Percentiles rank a stretch among this genome's conserved stretches.
Conservation (phyloP, 2,888 invertebrate genomes). For the Melipona bicolor region DNA sequence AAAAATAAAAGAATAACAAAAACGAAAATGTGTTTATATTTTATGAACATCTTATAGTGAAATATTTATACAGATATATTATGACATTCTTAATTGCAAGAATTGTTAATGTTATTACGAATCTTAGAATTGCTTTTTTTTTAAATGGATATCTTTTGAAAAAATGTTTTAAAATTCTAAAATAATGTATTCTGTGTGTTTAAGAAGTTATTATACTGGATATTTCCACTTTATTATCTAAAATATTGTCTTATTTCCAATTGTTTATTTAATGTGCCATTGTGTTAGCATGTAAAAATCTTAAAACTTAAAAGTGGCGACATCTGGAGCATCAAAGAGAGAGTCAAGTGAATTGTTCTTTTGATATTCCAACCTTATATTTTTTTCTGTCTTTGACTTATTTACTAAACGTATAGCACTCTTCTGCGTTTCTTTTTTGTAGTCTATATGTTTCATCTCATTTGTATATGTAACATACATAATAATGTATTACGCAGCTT, state of each 20-base stretch:
- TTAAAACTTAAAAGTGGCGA: too few species aligned
- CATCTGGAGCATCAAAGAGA: too few species aligned
- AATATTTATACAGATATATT: not conserved
- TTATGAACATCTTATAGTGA: not conserved
- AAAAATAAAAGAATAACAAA: constrained; percentile 5
- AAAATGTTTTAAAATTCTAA: not conserved
- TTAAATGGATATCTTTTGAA: not conserved
- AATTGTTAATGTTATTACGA: not conserved
- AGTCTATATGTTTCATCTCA: too few species aligned
- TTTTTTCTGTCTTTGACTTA: too few species aligned
- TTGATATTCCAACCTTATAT: too few species aligned
- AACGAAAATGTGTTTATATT: constrained; percentile 4
- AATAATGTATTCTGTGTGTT: constrained; percentile 1
- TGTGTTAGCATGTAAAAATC: too few species aligned
- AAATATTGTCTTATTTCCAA: not conserved
- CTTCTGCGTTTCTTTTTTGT: too few species aligned
- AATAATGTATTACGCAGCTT: too few species aligned
- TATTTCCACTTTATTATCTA: not conserved
- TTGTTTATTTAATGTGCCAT: not conserved
- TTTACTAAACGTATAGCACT: too few species aligned
- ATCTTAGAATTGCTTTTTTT: not conserved
- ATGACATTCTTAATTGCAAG: not conserved
- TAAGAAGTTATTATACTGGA: not conserved
- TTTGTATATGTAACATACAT: too few species aligned
- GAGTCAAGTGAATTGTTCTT: too few species aligned